Conservation (phyloP, 2,888 invertebrate species). For the Ariolimax columbianus region DNA sequence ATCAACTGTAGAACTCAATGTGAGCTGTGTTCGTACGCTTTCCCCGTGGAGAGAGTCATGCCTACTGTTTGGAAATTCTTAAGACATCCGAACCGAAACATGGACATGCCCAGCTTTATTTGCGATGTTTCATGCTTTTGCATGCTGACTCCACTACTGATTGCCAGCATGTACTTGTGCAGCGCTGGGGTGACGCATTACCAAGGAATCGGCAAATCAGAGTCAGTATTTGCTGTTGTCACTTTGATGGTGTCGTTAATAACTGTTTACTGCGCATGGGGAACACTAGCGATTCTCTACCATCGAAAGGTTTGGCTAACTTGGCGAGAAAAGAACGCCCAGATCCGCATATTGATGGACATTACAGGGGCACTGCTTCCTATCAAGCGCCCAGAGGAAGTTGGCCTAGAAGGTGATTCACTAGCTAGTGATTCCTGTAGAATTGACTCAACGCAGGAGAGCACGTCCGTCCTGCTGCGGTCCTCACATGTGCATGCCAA, state of each 20-base stretch:
- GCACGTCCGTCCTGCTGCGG: neutral
- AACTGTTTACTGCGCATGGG: slow-evolving; percentile 70
- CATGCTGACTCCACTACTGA: slow-evolving; percentile 82
- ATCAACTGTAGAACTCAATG: slow-evolving; percentile 86
- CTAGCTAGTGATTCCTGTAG: neutral
- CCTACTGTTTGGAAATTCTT: slow-evolving; percentile 82
- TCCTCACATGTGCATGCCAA: neutral
- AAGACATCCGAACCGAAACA: slow-evolving; percentile 78
- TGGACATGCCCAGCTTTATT: slow-evolving; percentile 79
- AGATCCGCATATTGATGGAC: slow-evolving; percentile 24
- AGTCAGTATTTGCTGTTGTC: slow-evolving; percentile 69
- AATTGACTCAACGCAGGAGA: neutral
- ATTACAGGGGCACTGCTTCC: neutral
- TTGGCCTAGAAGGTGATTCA: neutral
- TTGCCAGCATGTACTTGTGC: slow-evolving; percentile 81
- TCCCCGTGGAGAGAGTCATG: slow-evolving; percentile 83
- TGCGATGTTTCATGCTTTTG: slow-evolving; percentile 82
- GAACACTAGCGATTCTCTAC: slow-evolving; percentile 27
- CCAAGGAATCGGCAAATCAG: slow-evolving; percentile 50
- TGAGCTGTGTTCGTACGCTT: slow-evolving; percentile 86
- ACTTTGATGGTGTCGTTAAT: slow-evolving; percentile 67
- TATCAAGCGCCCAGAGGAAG: neutral
- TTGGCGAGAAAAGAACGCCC: slow-evolving; percentile 33
- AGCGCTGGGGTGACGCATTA: slow-evolving; percentile 78
- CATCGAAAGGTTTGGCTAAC: slow-evolving; percentile 30